Evolutionary conservation across 2,113 vertebrate species (phyloP), one percentile per base, ranked within the genome.

Genomic region (Indicator maculatus): DNA sequence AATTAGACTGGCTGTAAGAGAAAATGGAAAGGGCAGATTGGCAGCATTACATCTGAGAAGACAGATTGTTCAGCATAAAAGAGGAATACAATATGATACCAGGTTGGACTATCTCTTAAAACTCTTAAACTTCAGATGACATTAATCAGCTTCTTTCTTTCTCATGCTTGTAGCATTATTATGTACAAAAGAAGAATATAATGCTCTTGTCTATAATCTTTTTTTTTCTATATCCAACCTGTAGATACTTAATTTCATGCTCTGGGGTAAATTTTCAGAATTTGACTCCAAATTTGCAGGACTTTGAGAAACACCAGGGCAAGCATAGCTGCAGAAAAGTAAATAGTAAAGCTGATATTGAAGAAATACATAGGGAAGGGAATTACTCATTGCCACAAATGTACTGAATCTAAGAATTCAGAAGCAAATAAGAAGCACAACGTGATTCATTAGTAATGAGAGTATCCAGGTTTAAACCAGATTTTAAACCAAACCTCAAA

Each of bases 1-100:
- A 95, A 93, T 92, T 74, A 93, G 33, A 36, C 69, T 86, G 72
- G 16, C 60, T 87, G 18, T 77, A 93, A 86, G 47, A 91, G 79
- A 93, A 93, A 89, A 88, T 52, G 36, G 69, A 83, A 93, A 86
- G 85, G 75, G 72, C 38, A 85, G 82, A 93, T 83, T 93, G 89
- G 56, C 88, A 96, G 75, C 67, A 58, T 83, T 91, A 83, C 82
- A 91, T 83, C 61, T 81, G 89, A 80, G 84, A 74, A 67, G 36
- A 73, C 28, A 18, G 52, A 71, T 88, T 95, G 65, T 90, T 78
- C 82, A 86, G 58, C 69, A 72, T 80, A 72, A 80, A 89, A 75
- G 38, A 77, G 16, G 23, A 77, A 75, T 18, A 83, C 61, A 90
- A 55, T 89, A 45, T 38, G 53, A 64, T 71, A 80, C 11, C 47